Percentiles rank a stretch among this genome's conserved stretches.
Evolutionary conservation across 1,140 invertebrate species (phyloP).

Genomic region (Drosophila neocordata): DNA sequence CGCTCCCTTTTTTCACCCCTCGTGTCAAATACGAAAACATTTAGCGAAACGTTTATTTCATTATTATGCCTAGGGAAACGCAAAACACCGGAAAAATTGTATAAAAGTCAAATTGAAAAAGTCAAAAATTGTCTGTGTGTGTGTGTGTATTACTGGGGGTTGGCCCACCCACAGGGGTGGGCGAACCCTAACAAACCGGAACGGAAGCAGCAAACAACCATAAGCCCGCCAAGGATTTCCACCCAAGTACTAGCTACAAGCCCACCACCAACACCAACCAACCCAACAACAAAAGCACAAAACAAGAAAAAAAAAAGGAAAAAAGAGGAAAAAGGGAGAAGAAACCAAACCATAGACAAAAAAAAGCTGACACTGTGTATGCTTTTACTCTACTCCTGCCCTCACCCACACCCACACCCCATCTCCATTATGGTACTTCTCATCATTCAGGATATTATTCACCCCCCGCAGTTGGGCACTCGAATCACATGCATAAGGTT

Average conservation of each 20-base stretch:
- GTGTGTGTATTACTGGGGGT: conserved; percentile 19
- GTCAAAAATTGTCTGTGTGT: conserved; percentile 53
- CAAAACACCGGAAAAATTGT: conserved; percentile 26
- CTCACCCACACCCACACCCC: not conserved
- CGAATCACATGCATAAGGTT: conserved; percentile 80
- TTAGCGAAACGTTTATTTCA: conserved; percentile 82
- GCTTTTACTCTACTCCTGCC: conserved; percentile 49
- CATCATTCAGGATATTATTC: conserved; percentile 4
- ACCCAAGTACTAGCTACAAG: conserved; percentile 48
- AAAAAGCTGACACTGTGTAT: conserved; percentile 50
- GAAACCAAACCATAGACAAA: conserved; percentile 22
- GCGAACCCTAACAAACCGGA: conserved; percentile 54
- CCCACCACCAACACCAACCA: conserved; percentile 49
- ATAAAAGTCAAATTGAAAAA: conserved; percentile 76
- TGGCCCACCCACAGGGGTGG: conserved; percentile 52
- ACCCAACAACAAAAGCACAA: not conserved
- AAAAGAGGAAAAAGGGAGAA: not conserved
- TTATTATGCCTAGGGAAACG: conserved; percentile 69
- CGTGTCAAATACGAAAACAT: conserved; percentile 71
- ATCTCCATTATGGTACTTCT: not conserved
- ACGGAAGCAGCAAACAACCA: conserved; percentile 56
- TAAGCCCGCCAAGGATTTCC: conserved; percentile 37
- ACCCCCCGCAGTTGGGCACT: conserved; percentile 35
- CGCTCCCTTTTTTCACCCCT: conserved; percentile 10
- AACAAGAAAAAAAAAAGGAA: conserved; percentile 5